Base-by-base conservation (phyloP, 2,113 vertebrate genomes). In the Caranx melampygus region DNA sequence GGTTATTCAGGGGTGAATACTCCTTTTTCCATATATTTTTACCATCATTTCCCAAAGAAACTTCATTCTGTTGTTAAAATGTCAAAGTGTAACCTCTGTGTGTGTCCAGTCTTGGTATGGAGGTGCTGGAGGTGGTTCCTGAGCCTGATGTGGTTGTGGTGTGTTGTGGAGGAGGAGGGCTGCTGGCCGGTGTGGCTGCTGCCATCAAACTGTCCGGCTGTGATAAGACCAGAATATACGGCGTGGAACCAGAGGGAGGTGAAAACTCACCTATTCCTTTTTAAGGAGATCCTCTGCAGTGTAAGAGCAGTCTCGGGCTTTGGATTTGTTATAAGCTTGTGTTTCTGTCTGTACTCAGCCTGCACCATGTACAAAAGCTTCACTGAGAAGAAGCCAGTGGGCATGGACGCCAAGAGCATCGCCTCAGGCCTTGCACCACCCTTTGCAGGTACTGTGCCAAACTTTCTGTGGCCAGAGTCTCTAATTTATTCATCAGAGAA, bases 221-320 rank as follows among this genome's bases (percentile, higher is more conserved):
- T 33, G 42, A 74, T 3, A 69, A 87, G 4, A 95, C 94, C 35
- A 91, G 86, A 79, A 92, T 95, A 81, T 95, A 95, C 1, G 94
- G 95, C 6, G 94, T 95, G 62, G 94, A 96, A 75, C 94, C 94
- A 59, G 93, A 93, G 55, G 95, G 93, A 93, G 95, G 95, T 96
- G 78, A 81, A 49, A 69, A 15, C 26, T 45, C 14, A 20, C 16
- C 12, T 0, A 8, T 40, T 10, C 8, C 7, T 14, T 2, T 18
- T 42, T 5, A 21, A 54, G 44, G 10, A 26, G 18, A 26, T 33
- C 26, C 4, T 31, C 13, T 42, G 8, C 5, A 11, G 7, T 37
- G 14, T 21, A 8, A 31, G 13, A 18, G 14, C 13, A 70, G 42
- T n/a, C 11, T 13, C 15, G n/a, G 26, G 13, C 9, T 16, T 18